Base-by-base conservation (phyloP, 2,888 invertebrate species). In the Drosophila macrospina region DNA sequence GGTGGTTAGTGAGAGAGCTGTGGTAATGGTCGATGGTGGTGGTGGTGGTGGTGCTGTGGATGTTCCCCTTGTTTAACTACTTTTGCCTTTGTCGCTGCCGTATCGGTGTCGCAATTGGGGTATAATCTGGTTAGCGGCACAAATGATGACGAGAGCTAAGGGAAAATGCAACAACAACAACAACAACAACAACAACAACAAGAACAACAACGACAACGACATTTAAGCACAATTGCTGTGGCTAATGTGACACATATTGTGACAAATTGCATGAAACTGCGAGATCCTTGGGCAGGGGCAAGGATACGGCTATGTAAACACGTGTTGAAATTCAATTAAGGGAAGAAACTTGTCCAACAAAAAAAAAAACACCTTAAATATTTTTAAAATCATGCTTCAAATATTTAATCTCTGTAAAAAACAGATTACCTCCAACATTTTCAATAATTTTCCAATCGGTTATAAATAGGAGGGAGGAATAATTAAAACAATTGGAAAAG, bases 181-280 rank as follows among this genome's bases (percentile, higher is more conserved):
- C 30, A 55, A 45, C 15, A 55, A 45, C 50, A 42, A 62, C 62
- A 48, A 79, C 54, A 69, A 55, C 70, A 64, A 77, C 80, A 64
- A 69, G 62, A 52, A 37, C 48, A 30, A 64, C 56, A 47, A 76
- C 51, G 71, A 52, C 71, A 67, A 79, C 79, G 68, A 72, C 67
- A 74, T 83, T 87, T 80, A 84, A 89, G 83, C 76, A 83, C 89
- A 91, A 91, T 91, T 90, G 91, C 90, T 89, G 89, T 90, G 86
- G 78, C 90, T 91, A 92, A 92, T 92, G 91, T 91, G 92, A 92
- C 92, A 92, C 92, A 92, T 92, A 92, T 92, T 92, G 92, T 91
- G 91, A 92, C 92, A 92, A 92, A 92, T 92, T 91, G 89, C 90
- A 89, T 82, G 74, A 87, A 89, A 69, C 65, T 64, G 69, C 62